Evolutionary conservation across 2,888 invertebrate genomes (phyloP), one percentile per base, ranked within the genome.

Genomic region (Idaea dimidiata): DNA sequence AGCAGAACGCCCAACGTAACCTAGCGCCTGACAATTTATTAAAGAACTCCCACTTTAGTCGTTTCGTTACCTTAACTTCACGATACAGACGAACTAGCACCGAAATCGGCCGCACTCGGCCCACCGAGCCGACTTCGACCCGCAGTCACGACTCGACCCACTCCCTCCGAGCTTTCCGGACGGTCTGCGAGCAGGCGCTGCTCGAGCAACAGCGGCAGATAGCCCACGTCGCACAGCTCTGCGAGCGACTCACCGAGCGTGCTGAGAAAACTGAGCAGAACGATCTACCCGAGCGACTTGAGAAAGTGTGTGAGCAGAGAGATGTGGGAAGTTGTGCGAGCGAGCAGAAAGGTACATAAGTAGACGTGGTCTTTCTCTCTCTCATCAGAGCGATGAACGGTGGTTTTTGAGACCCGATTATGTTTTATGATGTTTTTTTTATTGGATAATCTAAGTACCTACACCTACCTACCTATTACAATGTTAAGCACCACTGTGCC

Each of bases 171-270:
- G 82, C 82, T 2, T 88, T 88, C 75, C 80, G 83, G 24, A 72
- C 75, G 1, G 76, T 78, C 2, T 88, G 87, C 75, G 83, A 85
- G 73, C 80, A 81, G 10, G 81, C 88, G 18, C 71, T 90, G 24
- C 78, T 78, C 3, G 86, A 87, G 59, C 90, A 89, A 66, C 88
- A 89, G 72, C 72, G 72, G 32, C 84, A 84, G 69, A 83, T 89
- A 54, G 78, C 86, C 1, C 84, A 83, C 57, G 87, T 90, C 5
- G 80, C 88, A 0, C 77, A 80, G 67, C 75, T 90, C 32, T 90
- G 89, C 75, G 86, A 87, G 75, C 78, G 77, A 6, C 78, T 89
- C 18, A 78, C 81, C 0, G 81, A 79, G 3, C 63, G 66, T 17
- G 61, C 61, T 17, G 60, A 57, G 62, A 61, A 16, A 32, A 24